Evolutionary conservation across 1,140 invertebrate genomes (phyloP), one percentile per base, ranked within the genome.

Genomic region (Hyles vespertilio): DNA sequence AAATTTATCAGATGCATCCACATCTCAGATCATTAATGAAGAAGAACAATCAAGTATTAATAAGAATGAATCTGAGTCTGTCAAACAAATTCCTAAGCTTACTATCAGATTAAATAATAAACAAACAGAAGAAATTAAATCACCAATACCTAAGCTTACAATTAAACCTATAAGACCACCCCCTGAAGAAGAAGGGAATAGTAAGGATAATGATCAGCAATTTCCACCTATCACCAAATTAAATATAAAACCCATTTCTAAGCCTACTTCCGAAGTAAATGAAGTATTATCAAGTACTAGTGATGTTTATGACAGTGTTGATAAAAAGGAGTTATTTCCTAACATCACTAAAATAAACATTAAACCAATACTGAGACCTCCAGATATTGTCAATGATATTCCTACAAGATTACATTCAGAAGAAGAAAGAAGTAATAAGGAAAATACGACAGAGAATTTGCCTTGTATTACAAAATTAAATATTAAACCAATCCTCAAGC

Each of bases 401-500:
- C 36, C 44, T 45, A 22, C 11, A 22, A 63, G 22, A 51, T 47
- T 51, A 33, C 53, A 65, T 7, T 36, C 33, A 48, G 51, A 53
- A 36, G 32, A 22, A 12, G 53, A 62, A 47, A 12, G 46, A 46
- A 44, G 48, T 45, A 12, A 51, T 50, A 65, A 66, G 52, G 51
- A 59, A 48, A 68, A 71, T 51, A 53, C 45, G 40, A 72, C 69
- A 59, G 70, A 74, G 59, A 56, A 72, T 67, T 72, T 85, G 67
- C 77, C 81, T 54, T 71, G 61, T 66, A 63, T 89, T 45, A 81
- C 82, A 46, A 89, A 89, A 77, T 67, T 89, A 59, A 89, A 88
- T 63, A 89, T 87, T 32, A 89, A 89, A 72, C 85, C 79, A 47
- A 74, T 88, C n/a, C 73, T 66, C 10, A 89, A 79, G 65, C 77